These are phyloP conservation scores for Chymomyza amoena DNA, from an alignment of 2,888 invertebrate species.

Conservation along the genomic window DNA sequence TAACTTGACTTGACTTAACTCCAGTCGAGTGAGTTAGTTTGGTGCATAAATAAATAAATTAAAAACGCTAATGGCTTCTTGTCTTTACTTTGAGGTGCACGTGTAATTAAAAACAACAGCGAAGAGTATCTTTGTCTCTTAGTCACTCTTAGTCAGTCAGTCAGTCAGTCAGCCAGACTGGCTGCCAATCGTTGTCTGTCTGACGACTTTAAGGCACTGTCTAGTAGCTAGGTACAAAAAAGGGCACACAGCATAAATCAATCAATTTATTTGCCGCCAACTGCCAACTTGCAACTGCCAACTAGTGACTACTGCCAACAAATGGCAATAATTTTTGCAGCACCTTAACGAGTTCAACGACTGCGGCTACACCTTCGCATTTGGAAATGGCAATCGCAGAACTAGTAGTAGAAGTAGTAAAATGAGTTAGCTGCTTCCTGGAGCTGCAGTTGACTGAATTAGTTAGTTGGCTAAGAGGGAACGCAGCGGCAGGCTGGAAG, in stretches of 20 bases:
- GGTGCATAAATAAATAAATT: conserved; percentile 71
- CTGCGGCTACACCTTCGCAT: conserved; percentile 46
- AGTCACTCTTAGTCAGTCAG: background rate
- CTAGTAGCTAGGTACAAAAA: background rate
- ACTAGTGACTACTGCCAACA: background rate
- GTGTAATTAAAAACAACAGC: conserved; percentile 63
- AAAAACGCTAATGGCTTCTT: conserved; percentile 67
- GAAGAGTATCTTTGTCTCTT: background rate
- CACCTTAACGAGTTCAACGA: conserved; percentile 51
- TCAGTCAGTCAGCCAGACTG: background rate
- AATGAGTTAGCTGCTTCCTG: conserved; percentile 2
- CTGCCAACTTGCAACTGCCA: conserved; percentile 1
- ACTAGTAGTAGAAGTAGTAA: background rate
- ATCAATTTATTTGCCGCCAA: conserved; percentile 58
- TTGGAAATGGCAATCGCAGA: background rate
- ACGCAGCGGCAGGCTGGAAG: background rate
- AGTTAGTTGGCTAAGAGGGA: background rate
- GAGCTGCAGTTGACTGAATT: background rate
- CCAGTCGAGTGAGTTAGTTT: conserved; percentile 34
- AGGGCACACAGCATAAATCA: conserved; percentile 62
- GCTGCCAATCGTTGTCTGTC: conserved; percentile 25
- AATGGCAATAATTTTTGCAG: conserved; percentile 10
- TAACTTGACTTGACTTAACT: conserved; percentile 2
- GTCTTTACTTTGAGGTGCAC: conserved; percentile 41
- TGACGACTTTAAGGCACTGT: conserved; percentile 28